Percentiles rank a stretch among this genome's conserved stretches.
phyloP scores from a whole-genome alignment of 2,113 vertebrate species.

The Lophius piscatorius region DNA sequence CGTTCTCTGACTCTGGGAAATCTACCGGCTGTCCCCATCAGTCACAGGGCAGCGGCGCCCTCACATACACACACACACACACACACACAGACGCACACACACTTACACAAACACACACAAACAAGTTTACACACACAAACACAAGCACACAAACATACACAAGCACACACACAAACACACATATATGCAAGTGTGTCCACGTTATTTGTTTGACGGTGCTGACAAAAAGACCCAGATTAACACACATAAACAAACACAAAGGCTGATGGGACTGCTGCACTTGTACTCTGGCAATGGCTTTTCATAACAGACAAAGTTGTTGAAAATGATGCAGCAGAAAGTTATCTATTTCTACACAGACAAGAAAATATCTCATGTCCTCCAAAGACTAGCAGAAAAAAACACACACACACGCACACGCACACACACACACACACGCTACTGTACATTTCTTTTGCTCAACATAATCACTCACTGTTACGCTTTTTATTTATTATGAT shows the following conservation, averaged over 20 bases:
- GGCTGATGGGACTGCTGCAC: conserved; percentile 2
- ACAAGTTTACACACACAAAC: conserved; percentile 10
- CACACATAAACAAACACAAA: conserved; percentile 9
- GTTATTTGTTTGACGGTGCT: conserved; percentile 39
- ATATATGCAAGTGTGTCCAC: not conserved
- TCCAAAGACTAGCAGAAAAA: conserved; percentile 24
- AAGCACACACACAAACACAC: conserved; percentile 19
- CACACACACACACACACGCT: conserved; percentile 15
- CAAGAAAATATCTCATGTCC: conserved; percentile 23
- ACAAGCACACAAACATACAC: conserved; percentile 18
- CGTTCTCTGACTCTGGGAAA: conserved; percentile 63
- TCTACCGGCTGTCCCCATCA: conserved; percentile 66
- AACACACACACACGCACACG: not conserved
- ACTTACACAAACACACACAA: conserved; percentile 5
- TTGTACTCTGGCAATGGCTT: conserved; percentile 28
- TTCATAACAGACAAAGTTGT: conserved; percentile 45
- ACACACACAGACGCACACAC: conserved; percentile 5
- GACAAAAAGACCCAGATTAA: conserved; percentile 17
- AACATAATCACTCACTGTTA: too few species aligned
- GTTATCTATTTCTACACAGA: conserved; percentile 36
- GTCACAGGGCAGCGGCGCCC: conserved; percentile 38
- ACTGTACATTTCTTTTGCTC: not conserved
- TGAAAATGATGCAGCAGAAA: conserved; percentile 49
- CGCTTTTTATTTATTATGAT: too few species aligned
- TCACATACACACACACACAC: conserved; percentile 14